Conservation (phyloP, 2,113 vertebrate genomes). For the Argyrosomus japonicus region DNA sequence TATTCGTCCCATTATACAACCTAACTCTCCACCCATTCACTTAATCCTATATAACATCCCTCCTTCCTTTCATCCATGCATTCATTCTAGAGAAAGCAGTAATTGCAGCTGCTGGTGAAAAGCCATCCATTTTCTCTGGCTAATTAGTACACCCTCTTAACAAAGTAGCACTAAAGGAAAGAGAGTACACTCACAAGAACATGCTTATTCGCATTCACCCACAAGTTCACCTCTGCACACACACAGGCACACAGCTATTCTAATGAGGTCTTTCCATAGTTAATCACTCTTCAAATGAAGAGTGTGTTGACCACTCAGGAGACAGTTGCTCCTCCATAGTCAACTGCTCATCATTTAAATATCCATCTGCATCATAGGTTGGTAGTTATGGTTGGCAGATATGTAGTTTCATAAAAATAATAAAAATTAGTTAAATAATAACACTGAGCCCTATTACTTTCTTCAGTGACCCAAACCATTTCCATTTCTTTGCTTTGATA, state of each 20-base stretch:
- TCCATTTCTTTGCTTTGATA: not conserved
- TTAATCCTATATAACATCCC: constrained; percentile 30
- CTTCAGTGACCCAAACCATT: not conserved
- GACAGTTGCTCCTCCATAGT: not conserved
- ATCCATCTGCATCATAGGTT: not conserved
- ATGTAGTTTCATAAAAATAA: not conserved
- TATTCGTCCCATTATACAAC: constrained; percentile 4
- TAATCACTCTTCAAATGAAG: constrained; percentile 42
- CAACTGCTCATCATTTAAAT: not conserved
- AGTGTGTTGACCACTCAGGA: constrained; percentile 33
- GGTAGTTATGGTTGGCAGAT: too few relatives aligned
- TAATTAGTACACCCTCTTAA: constrained; percentile 78
- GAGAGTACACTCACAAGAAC: constrained; percentile 54
- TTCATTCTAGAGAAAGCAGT: constrained; percentile 50
- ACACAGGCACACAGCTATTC: constrained; percentile 23
- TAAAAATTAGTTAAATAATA: not conserved
- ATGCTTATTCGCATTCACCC: constrained; percentile 30
- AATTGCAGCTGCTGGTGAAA: constrained; percentile 70
- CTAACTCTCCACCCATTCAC: constrained; percentile 38
- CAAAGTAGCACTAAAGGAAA: constrained; percentile 63
- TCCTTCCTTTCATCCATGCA: constrained; percentile 38
- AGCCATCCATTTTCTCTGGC: constrained; percentile 70
- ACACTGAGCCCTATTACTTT: not conserved
- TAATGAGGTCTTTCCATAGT: constrained; percentile 44
- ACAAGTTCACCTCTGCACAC: constrained; percentile 22